Evolutionary conservation across 1,140 invertebrate genomes (phyloP).

Genomic region (Kradibia gibbosae): DNA sequence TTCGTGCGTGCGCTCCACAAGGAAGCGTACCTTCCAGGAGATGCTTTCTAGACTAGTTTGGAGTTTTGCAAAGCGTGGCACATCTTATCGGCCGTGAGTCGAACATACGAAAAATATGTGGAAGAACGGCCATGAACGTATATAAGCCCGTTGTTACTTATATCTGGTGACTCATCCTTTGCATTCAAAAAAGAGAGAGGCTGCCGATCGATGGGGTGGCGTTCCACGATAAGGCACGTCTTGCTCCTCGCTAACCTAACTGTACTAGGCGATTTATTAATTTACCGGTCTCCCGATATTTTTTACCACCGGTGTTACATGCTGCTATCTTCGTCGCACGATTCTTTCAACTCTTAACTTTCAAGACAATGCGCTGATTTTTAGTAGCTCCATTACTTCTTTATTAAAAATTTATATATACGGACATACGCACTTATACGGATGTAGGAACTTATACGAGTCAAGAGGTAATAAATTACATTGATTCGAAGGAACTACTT

Average conservation of each 20-base stretch:
- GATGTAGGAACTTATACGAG: too few relatives aligned
- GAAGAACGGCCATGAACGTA: background rate
- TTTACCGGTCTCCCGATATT: too few relatives aligned
- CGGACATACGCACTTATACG: too few relatives aligned
- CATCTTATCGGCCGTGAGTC: constrained; percentile 14
- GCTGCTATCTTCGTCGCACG: too few relatives aligned
- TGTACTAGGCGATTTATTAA: too few relatives aligned
- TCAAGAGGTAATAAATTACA: too few relatives aligned
- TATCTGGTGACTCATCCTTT: background rate
- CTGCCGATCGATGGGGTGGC: background rate
- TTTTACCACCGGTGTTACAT: too few relatives aligned
- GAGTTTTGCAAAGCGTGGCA: background rate
- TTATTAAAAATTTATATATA: too few relatives aligned
- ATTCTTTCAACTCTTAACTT: too few relatives aligned
- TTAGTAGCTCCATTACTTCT: too few relatives aligned
- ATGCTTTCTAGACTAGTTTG: background rate
- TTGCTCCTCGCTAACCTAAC: background rate
- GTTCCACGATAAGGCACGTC: background rate
- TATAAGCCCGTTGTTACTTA: background rate
- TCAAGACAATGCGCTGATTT: too few relatives aligned
- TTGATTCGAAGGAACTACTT: background rate
- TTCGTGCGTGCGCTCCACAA: constrained; percentile 14
- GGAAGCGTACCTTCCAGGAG: constrained; percentile 11
- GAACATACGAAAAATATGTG: background rate
- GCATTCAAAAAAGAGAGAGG: background rate